Percentiles rank a stretch among this genome's conserved stretches.
Evolutionary conservation across 2,113 vertebrate species (phyloP).

Genomic region (Elaphurus davidianus): DNA sequence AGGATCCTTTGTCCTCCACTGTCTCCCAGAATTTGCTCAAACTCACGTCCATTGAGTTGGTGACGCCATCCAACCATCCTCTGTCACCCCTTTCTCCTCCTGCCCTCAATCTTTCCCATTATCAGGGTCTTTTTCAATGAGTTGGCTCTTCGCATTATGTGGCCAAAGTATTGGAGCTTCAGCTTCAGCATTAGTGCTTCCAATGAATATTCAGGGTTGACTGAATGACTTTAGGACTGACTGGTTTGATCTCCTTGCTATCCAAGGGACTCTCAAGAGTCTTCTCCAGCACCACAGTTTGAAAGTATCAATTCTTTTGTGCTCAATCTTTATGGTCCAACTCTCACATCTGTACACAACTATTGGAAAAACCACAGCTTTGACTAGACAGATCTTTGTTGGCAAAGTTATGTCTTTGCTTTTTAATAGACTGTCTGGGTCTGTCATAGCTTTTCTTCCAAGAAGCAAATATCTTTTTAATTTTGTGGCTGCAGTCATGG

Average conservation of each 20-base stretch:
- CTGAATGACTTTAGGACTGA: neutral
- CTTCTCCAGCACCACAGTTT: neutral
- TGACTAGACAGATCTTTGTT: neutral
- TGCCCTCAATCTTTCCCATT: neutral
- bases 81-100: neutral
- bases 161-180: neutral
- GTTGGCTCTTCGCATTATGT: neutral
- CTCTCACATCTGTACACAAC: neutral
- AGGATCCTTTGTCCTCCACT: neutral
- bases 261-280: neutral
- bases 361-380: neutral
- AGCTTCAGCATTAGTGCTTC: neutral
- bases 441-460: neutral
- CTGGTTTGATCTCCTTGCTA: neutral
- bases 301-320: neutral
- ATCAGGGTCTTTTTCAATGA: neutral
- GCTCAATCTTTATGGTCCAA: neutral
- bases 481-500: neutral
- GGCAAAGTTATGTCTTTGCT: neutral
- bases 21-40: neutral
- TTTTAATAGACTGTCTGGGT: neutral
- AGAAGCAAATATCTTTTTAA: neutral
- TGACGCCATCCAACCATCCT: neutral
- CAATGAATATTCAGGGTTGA: neutral
- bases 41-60: neutral